Evolutionary conservation across 2,888 invertebrate species (phyloP), one percentile per base, ranked within the genome.

Genomic region (Microctonus brassicae): DNA sequence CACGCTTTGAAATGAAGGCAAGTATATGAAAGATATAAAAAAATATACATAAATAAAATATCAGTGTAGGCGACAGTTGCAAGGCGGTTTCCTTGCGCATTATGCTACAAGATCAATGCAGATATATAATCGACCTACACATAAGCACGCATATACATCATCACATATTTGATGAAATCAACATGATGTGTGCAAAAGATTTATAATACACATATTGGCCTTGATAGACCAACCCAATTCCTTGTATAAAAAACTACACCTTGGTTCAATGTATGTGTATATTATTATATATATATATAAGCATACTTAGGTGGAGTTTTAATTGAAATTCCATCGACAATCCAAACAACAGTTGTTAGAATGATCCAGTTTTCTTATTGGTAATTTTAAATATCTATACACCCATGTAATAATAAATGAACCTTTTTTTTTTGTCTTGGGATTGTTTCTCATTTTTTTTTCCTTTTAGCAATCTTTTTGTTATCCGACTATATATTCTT

Each of bases 181-280:
- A 63, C 34, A 63, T 17, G 17, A 63, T 52, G 47, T 63, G 47
- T 52, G 39, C 63, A 63, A 63, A 47, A 63, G 52, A 17, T 17
- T 17, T 47, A 47, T 47, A 47, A 63, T 26, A 53, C 24, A 63
- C 57, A 58, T 55, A 36, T 53, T 57, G 70, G 69, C 74, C 75
- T 72, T 74, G 63, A 74, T 70, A 53, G 53, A 69, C 20, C 70
- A 67, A 75, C 69, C 72, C 67, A 72, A 74, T 69, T 70, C 73
- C 67, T 72, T 66, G 53, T 55, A 36, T 22, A 61, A 20, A 53
- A 36, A 53, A 29, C 22, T 47, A 6, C n/a, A 13, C n/a, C 13
- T 47, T n/a, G 17, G 7, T 47, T 39, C n/a, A n/a, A 39, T 39
- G 39, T n/a, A 39, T 5, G n/a, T 39, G n/a, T 11, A 39, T 39